Base-by-base conservation (phyloP, 2,888 invertebrate species). In the Oscheius sp. region DNA sequence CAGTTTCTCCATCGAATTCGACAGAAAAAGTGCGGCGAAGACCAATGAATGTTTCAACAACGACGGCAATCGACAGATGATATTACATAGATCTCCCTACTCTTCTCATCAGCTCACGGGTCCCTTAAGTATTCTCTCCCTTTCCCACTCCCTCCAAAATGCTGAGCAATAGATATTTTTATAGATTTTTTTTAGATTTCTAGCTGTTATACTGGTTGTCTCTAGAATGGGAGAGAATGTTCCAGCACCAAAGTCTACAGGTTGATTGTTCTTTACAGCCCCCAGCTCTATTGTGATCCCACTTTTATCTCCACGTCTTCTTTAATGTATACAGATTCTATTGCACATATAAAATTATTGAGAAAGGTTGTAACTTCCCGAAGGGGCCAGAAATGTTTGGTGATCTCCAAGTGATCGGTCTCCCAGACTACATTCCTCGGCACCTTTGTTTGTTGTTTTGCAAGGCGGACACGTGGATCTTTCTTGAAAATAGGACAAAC, bases 1-100 rank as follows among this genome's bases (percentile, higher is more conserved):
- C 35, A 68, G 68, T 68, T 42, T 35, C 68, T 13, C 68, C 68
- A 9, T 53, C 68, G 21, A 68, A 68, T 68, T 68, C 68, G n/a
- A 68, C 68, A 10, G 68, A 68, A 37, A 68, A 68, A 37, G 53
- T 59, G 32, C 48, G 71, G n/a, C 13, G 71, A 51, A 72, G 59
- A 35, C 60, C 62, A 3, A n/a, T 72, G n/a, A 59, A 29, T 4
- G 32, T 50, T 35, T 72, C 71, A 7, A 50, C 48, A 1, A 50
- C 71, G 29, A 60, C 60, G 37, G 71, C 71, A 9, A 21, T 59
- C n/a, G 71, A 72, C 50, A 59, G 62, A 47, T 72, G 42, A 42
- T 55, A 21, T 32, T 55, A 13, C 21, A 9, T 21, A 13, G 65
- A 50, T 33, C 65, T 68, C 35, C 58, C 60, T 35, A 13, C 60